Evolutionary conservation across 2,888 invertebrate genomes (phyloP), one percentile per base, ranked within the genome.

Genomic region (Heliconius sara): DNA sequence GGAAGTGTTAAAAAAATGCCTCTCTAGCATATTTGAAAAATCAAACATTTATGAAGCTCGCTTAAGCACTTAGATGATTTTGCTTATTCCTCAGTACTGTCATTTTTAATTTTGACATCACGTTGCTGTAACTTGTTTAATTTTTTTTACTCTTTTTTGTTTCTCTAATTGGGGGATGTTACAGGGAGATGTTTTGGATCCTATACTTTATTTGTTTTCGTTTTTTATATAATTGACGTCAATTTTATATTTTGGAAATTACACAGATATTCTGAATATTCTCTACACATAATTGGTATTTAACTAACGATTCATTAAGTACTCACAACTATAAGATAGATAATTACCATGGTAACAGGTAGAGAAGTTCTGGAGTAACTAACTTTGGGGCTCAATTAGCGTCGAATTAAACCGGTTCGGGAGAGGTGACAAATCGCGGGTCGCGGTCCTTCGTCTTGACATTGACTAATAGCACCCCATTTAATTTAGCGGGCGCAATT

Each of bases 401-500:
- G 92, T 90, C 89, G 91, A 94, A 94, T 94, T 93, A 92, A 92
- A 91, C 91, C 88, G 90, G 88, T 90, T 89, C 88, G 88, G 88
- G 89, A 88, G 91, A 93, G 92, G 93, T 94, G 95, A 95, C 95
- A 95, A 95, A 95, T 94, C 95, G 94, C 89, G 89, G 91, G 89
- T 87, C 89, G 90, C 89, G 91, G 92, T 93, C 92, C 90, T 90
- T 83, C 88, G 86, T 86, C 88, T 89, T 90, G 95, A 95, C 95
- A 88, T 93, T 94, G 95, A 95, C 92, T 95, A 95, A 95, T 95
- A 90, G 91, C 90, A 88, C 88, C 86, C 88, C 90, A 89, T 93
- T 95, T 95, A 95, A 95, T 94, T 94, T 93, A 91, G 92, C 90
- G 89, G 87, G 91, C 89, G 93, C 94, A 95, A 95, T 95, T 95